Evolutionary conservation across 2,113 vertebrate species (phyloP), one percentile per base, ranked within the genome.

Genomic region (Chlorodrepanis virens): DNA sequence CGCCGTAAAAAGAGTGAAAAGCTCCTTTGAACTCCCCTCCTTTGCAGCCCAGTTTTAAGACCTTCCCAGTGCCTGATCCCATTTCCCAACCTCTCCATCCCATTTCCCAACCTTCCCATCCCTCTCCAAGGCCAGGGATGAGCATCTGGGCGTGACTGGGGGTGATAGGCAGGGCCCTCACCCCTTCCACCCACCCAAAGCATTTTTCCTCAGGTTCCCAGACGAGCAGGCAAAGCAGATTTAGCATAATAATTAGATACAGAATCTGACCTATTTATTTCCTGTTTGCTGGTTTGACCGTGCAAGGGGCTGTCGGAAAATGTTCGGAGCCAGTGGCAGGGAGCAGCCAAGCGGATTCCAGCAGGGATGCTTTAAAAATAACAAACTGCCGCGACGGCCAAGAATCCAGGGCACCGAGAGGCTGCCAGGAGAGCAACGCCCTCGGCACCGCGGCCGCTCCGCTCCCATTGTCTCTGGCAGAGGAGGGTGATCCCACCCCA

Each of bases 341-440:
- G 95, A 96, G 94, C 96, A 89, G 95, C 94, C 96, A 93, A 96
- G 95, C 87, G 79, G 93, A 97, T 96, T 97, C 95, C 94, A 96
- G 96, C 94, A 80, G 94, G 95, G 95, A 95, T 96, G 95, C 94
- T 96, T 97, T 97, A 96, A 97, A 97, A 96, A 96, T 97, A 96
- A 96, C 96, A 97, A 96, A 90, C 87, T 2, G 87, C 94, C 54
- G 82, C 52, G 82, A 91, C 87, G 81, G 96, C 96, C 96, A 96
- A 97, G 90, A 96, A 97, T 96, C 95, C 91, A 61, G 95, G 96
- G 93, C 94, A 95, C 52, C 59, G 94, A 24, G 90, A 90, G 81
- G 90, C 93, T 94, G 95, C 95, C 96, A 96, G 91, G 44, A 82
- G 94, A 94, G 94, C 17, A 95, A 96, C 87, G 89, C 89, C 95